Conservation (phyloP, 2,797 vertebrate genomes). For the Dipus sagitta region DNA sequence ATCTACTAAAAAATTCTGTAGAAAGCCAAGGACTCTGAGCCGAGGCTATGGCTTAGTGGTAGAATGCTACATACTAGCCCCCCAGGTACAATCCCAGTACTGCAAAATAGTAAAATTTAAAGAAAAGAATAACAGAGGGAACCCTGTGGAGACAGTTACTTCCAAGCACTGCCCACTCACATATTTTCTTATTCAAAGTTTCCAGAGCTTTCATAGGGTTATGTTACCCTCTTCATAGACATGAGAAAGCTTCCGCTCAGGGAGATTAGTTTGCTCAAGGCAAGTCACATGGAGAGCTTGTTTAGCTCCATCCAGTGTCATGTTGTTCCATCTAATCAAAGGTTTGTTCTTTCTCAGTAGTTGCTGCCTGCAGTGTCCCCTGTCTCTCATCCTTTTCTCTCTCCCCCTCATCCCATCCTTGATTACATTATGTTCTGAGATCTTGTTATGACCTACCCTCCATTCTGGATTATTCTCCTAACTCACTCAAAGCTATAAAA, state of each 20-base stretch:
- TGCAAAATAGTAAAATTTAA: neutral
- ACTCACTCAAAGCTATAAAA: neutral
- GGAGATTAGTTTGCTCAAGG: neutral
- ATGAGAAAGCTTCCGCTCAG: neutral
- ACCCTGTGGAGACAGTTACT: neutral
- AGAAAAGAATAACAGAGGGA: neutral
- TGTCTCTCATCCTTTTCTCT: neutral
- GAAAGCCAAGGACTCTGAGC: neutral
- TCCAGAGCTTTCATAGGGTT: neutral
- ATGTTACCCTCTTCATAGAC: neutral
- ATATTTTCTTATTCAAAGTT: conserved; percentile 15
- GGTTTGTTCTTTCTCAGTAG: neutral
- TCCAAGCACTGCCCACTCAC: too few relatives aligned
- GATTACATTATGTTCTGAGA: neutral
- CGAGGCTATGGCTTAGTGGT: too few relatives aligned
- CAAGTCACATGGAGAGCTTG: neutral
- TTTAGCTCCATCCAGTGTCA: neutral
- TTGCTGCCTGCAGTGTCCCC: neutral
- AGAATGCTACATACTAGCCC: neutral
- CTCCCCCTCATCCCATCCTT: neutral
- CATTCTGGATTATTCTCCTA: neutral
- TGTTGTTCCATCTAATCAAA: neutral
- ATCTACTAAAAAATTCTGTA: neutral
- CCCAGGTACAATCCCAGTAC: neutral
- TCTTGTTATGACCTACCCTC: neutral